Evolutionary conservation across 2,113 vertebrate genomes (phyloP).

Genomic region (Actenoides hombroni): DNA sequence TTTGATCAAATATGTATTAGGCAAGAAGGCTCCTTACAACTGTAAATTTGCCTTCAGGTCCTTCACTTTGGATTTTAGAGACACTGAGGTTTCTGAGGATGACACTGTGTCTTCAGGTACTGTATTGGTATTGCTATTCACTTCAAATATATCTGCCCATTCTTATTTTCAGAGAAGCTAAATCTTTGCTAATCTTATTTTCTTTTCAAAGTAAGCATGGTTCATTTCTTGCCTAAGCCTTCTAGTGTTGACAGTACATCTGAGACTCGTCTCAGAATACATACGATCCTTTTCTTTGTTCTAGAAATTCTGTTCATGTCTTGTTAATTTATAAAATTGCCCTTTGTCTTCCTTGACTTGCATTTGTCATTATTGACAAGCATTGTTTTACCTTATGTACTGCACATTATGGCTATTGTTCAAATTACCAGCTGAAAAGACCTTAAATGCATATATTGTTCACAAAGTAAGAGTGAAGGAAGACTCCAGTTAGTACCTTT

Average conservation of each 20-base stretch:
- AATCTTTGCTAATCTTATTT: not conserved
- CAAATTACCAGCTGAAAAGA: not conserved
- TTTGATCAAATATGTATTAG: conserved; percentile 75
- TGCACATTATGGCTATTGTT: not conserved
- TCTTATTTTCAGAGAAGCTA: not conserved
- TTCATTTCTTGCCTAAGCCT: not conserved
- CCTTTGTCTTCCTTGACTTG: not conserved
- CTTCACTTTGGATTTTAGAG: conserved; percentile 75
- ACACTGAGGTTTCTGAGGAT: conserved; percentile 2
- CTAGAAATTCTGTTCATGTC: not conserved
- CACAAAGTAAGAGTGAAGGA: not conserved
- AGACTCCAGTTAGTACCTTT: not conserved
- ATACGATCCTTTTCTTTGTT: not conserved
- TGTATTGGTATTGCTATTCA: not conserved
- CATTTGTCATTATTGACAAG: not conserved
- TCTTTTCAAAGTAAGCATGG: not conserved
- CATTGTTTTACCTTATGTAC: not conserved
- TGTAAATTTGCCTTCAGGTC: conserved; percentile 82
- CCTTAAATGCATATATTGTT: not conserved
- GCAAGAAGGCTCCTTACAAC: conserved; percentile 60
- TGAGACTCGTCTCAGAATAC: not conserved
- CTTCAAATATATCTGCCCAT: not conserved
- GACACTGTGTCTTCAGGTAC: conserved; percentile 67
- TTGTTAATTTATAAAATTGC: not conserved
- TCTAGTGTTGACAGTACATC: not conserved